Base-by-base conservation (phyloP, 2,888 invertebrate genomes). In the Carabus problematicus region DNA sequence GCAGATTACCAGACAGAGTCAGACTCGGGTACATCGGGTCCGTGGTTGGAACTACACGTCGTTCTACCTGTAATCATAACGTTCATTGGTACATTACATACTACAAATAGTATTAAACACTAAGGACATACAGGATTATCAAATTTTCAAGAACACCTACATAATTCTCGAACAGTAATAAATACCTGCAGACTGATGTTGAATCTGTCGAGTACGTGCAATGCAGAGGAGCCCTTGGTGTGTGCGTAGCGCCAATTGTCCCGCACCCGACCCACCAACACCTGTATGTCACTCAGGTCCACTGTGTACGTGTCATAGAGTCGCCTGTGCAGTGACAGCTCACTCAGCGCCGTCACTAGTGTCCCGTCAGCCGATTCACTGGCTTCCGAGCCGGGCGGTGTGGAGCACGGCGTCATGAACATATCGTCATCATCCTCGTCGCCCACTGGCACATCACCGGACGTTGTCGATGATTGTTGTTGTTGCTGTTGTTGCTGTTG, bases 191-290 rank as follows among this genome's bases (percentile, higher is more conserved):
- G 78, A 29, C 87, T 85, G 72, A 90, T 89, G 77, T 86, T 89
- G 81, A 93, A 93, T 76, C 90, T 85, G 78, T 94, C 68, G 42
- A 98, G 84, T 39, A 97, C 87, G 77, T 97, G 97, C 74, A 96
- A 84, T 60, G 89, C 88, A 0, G 95, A 95, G 9, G 93, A 91
- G 45, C 91, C 91, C 79, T 93, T 91, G 18, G 91, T 87, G 76
- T 94, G 91, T 1, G 95, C 95, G 78, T 92, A 92, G 76, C 92
- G 90, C 93, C 95, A 95, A 81, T 94, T 93, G 78, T 97, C 96
- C 72, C 91, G 91, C 42, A 91, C 92, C 79, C 91, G 91, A 0
- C 95, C 95, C 59, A 96, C 92, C 73, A 98, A 82, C 62, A 97
- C 90, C 83, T 97, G 95, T 74, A 91, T 82, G 76, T 95, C 94